Conservation (phyloP, 2,888 invertebrate species). For the Eupithecia abbreviata region DNA sequence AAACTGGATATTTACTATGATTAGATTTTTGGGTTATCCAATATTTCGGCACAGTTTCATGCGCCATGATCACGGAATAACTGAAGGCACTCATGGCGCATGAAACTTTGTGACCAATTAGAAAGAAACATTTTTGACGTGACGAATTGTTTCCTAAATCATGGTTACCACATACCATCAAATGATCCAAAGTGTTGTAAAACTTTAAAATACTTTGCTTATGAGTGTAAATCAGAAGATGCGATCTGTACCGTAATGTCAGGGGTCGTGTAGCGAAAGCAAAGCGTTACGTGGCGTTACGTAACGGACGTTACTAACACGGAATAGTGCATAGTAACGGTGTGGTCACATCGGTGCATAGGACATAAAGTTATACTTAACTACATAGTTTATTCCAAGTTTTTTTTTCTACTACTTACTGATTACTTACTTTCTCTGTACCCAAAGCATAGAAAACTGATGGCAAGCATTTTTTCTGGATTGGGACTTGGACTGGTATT, state of each 20-base stretch:
- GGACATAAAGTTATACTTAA: not conserved
- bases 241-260: constrained; percentile 30
- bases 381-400: not conserved
- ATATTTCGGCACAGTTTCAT: too few relatives aligned
- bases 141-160: not conserved
- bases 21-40: too few relatives aligned
- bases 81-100: too few relatives aligned
- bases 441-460: too few relatives aligned
- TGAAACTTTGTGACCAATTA: too few relatives aligned
- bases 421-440: too few relatives aligned
- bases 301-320: constrained; percentile 29
- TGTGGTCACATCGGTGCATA: constrained; percentile 12
- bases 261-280: constrained; percentile 38
- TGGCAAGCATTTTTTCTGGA: too few relatives aligned
- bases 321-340: constrained; percentile 21
- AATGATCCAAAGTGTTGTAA: not conserved
- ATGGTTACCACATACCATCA: not conserved
- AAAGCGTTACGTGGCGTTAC: constrained; percentile 30
- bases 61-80: too few relatives aligned
- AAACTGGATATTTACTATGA: too few relatives aligned
- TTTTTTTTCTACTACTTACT: not conserved
- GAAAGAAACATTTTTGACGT: too few relatives aligned
- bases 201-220: not conserved
- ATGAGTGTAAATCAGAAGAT: constrained; percentile 25
- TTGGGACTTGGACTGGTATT: not conserved